Evolutionary conservation across 2,113 vertebrate genomes (phyloP), one percentile per base, ranked within the genome.

Genomic region (Neogale vison): DNA sequence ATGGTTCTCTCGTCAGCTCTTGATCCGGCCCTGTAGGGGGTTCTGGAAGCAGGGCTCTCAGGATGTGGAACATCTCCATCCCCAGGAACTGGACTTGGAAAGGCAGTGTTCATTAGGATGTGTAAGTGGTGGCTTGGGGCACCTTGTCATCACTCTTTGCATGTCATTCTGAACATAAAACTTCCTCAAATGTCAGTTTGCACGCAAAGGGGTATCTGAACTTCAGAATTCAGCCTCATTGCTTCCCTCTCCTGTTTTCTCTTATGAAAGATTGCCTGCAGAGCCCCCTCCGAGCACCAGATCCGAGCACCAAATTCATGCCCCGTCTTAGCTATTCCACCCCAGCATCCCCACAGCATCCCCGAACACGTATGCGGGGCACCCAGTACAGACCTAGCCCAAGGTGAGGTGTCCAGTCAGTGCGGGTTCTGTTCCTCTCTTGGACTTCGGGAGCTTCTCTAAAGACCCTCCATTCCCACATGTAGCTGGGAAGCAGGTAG

Each of bases 131-230:
- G 84, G 31, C 74, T 94, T 42, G 29, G 55, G 61, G 50, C 31
- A n/a, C 80, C 42, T 88, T n/a, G 57, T 80, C 13, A 3, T 57
- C 17, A 34, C 59, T n/a, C 24, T 77, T 55, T 76, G 63, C 0
- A 0, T 45, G 69, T 61, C 79, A 34, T 74, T 63, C 15, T 61
- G 55, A 89, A 39, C 17, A 13, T 14, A 17, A 80, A 76, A 31
- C 20, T 52, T 84, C 45, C 42, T 52, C 55, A 17, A 45, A 20
- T 57, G 42, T 61, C 82, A 14, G 23, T 20, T 59, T 74, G 52
- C 36, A 6, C 0, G 0, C 0, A 47, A 13, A 86, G 47, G 36
- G n/a, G 3, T 23, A 11, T n/a, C 55, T 42, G 39, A 42, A 12
- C 57, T 77, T 42, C 50, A 3, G 11, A 18, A 24, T 26, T 88